Conservation (phyloP, 2,888 invertebrate species). For the Luperina nickerlii region DNA sequence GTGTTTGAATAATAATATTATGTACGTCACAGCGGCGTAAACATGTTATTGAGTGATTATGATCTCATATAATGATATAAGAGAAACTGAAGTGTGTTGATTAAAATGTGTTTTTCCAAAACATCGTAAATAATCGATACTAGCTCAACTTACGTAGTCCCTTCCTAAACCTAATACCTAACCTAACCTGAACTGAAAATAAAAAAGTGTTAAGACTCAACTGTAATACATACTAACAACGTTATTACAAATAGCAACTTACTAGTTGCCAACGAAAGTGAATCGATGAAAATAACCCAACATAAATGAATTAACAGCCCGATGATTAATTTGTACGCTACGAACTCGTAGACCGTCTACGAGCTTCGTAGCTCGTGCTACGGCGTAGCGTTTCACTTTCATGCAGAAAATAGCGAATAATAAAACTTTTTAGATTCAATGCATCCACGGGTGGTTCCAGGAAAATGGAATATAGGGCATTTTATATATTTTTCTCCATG, state of each 20-base stretch:
- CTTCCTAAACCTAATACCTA: background rate
- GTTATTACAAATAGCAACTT: constrained; percentile 36
- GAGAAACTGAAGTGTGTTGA: background rate
- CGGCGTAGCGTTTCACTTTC: constrained; percentile 63
- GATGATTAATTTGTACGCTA: constrained; percentile 67
- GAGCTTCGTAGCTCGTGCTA: constrained; percentile 54
- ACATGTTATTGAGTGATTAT: constrained; percentile 46
- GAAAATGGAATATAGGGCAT: constrained; percentile 11
- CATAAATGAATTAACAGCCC: constrained; percentile 63
- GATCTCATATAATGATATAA: constrained; percentile 16
- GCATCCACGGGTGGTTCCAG: constrained; percentile 2
- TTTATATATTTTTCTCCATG: constrained; percentile 21
- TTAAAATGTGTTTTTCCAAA: background rate
- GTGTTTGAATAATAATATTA: constrained; percentile 10
- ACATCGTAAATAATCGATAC: background rate
- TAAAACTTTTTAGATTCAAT: constrained; percentile 23
- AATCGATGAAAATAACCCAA: constrained; percentile 61
- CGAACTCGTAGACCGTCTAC: constrained; percentile 70
- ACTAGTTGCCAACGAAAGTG: constrained; percentile 45
- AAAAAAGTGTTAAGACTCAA: background rate
- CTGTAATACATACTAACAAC: constrained; percentile 31
- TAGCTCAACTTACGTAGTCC: background rate
- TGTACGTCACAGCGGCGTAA: constrained; percentile 20
- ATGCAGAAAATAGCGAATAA: constrained; percentile 40
- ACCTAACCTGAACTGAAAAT: background rate